These are phyloP conservation scores for Azemiops feae DNA, from an alignment of 2,113 vertebrate genomes.

Conservation along the genomic window DNA sequence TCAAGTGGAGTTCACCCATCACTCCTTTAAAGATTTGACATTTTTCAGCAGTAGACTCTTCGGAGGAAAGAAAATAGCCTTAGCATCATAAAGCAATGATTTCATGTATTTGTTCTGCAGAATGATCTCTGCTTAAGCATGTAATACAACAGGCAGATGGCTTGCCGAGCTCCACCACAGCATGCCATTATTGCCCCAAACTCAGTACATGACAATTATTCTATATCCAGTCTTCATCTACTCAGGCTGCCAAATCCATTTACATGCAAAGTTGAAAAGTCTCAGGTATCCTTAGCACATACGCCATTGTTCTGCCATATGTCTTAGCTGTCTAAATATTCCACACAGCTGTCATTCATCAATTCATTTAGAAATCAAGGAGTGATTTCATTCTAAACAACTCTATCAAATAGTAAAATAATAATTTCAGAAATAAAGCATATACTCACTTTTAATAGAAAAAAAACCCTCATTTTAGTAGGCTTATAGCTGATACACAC, in stretches of 20 bases:
- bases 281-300: slow-evolving; percentile 3
- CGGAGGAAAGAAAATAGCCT: not conserved
- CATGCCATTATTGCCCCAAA: slow-evolving; percentile 7
- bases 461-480: not conserved
- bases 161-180: slow-evolving; percentile 16
- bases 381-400: slow-evolving; percentile 35
- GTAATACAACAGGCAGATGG: slow-evolving; percentile 5
- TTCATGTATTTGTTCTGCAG: accelerated
- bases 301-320: not conserved
- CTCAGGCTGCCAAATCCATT: accelerated
- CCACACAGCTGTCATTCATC: slow-evolving; percentile 23
- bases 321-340: slow-evolving; percentile 7
- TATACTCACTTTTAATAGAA: slow-evolving; percentile 15
- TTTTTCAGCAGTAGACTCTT: not conserved
- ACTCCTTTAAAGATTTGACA: not conserved
- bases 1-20: not conserved
- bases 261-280: slow-evolving; percentile 3
- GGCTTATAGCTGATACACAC: slow-evolving; percentile 21
- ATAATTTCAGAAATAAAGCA: not conserved
- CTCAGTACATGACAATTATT: not conserved
- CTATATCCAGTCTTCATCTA: not conserved
- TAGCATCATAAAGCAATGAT: accelerated
- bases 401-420: not conserved
- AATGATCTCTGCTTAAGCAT: accelerated
- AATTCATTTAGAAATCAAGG: not conserved